Percentiles rank a stretch among this genome's conserved stretches.
phyloP scores from a whole-genome alignment of 2,113 vertebrate species.

The Chaetops frenatus region DNA sequence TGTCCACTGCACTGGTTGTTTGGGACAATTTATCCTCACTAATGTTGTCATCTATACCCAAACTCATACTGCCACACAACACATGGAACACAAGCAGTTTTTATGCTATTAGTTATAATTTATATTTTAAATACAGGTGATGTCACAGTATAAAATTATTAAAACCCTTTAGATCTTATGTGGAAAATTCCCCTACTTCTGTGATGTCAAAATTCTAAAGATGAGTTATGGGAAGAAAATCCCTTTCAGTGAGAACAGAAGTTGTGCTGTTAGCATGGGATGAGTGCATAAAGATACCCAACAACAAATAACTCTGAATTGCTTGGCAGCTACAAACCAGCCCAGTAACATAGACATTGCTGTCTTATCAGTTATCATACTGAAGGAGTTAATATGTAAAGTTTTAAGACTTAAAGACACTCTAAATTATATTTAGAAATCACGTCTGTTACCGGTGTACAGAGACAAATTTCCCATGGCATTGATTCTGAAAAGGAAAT shows the following conservation, averaged over 20 bases:
- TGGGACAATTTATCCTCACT: not conserved
- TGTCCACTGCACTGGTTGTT: not conserved
- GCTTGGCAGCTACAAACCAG: not conserved
- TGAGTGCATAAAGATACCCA: not conserved
- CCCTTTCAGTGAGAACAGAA: not conserved
- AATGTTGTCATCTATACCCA: not conserved
- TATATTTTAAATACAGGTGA: not conserved
- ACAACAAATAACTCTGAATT: not conserved
- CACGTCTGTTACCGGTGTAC: not conserved
- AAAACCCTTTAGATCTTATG: not conserved
- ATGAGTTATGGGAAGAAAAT: not conserved
- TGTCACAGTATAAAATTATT: not conserved
- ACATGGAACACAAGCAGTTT: not conserved
- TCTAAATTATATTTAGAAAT: slow-evolving; percentile 7
- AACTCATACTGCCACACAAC: not conserved
- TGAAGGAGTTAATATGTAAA: not conserved
- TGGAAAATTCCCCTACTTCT: not conserved
- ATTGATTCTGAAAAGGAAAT: slow-evolving; percentile 20
- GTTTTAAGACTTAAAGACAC: not conserved
- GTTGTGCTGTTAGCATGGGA: not conserved
- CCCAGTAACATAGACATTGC: not conserved
- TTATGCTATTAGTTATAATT: not conserved
- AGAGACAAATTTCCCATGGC: not conserved
- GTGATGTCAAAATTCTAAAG: not conserved
- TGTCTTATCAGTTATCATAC: not conserved